phyloP scores from a whole-genome alignment of 2,797 vertebrate species.

The Phalloptychus januarius region DNA sequence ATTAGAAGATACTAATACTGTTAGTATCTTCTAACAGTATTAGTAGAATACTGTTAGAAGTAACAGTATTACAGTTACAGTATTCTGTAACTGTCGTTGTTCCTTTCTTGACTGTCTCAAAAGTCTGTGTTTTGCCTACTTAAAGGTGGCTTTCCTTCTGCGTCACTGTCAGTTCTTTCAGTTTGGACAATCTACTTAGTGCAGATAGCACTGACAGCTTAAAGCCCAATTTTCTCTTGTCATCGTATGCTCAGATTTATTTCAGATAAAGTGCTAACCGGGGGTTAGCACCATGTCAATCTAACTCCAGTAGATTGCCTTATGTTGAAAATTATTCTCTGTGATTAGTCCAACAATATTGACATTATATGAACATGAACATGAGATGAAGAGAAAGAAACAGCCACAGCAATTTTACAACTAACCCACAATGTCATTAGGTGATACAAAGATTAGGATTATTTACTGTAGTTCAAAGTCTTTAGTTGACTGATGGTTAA shows the following conservation, averaged over 20 bases:
- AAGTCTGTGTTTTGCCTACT: conserved; percentile 15
- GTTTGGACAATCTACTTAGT: conserved; percentile 57
- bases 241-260: conserved; percentile 50
- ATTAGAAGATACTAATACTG: too few relatives aligned
- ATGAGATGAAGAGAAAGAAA: conserved; percentile 13
- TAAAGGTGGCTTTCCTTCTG: conserved; percentile 38
- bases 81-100: too few relatives aligned
- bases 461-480: not conserved
- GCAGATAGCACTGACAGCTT: conserved; percentile 58
- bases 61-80: too few relatives aligned
- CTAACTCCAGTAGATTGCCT: conserved; percentile 25
- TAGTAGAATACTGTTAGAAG: too few relatives aligned
- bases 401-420: not conserved
- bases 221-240: conserved; percentile 63
- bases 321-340: conserved; percentile 16
- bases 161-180: conserved; percentile 56
- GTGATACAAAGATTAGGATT: not conserved
- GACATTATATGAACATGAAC: conserved; percentile 8
- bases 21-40: too few relatives aligned
- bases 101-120: conserved; percentile 28
- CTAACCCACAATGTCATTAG: not conserved
- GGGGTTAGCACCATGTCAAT: conserved; percentile 32
- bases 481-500: not conserved
- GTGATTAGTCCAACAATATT: conserved; percentile 25
- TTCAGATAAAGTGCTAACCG: conserved; percentile 27